Evolutionary conservation across 2,797 vertebrate genomes (phyloP).

Genomic region (Galaxias olidus): DNA sequence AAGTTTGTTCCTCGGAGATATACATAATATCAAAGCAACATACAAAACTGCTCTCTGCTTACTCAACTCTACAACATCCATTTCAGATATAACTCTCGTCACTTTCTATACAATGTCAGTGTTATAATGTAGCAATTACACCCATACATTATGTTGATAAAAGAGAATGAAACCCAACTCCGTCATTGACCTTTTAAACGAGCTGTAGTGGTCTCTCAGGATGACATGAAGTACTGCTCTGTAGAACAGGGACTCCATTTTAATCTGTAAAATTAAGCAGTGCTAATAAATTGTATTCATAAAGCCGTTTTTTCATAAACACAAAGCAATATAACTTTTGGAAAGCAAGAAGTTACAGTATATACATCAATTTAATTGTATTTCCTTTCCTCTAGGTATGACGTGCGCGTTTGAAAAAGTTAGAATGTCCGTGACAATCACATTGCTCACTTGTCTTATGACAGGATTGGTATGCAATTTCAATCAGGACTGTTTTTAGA

Average conservation of each 20-base stretch:
- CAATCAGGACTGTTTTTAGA: constrained; percentile 55
- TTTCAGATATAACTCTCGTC: no score
- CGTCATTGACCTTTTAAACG: constrained; percentile 83
- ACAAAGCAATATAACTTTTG: neutral
- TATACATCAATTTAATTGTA: no score
- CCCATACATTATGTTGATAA: no score
- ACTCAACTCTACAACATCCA: no score
- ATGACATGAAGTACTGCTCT: constrained; percentile 95
- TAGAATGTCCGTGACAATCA: constrained; percentile 46
- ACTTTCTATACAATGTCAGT: no score
- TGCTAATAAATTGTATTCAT: neutral
- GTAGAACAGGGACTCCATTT: constrained; percentile 94
- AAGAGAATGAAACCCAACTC: constrained; percentile 1
- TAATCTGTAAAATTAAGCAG: constrained; percentile 73
- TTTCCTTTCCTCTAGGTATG: neutral
- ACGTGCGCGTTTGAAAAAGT: neutral
- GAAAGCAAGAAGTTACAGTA: no score
- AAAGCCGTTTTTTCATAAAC: neutral
- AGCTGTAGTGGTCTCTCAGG: constrained; percentile 86
- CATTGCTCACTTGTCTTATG: neutral
- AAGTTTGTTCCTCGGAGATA: no score
- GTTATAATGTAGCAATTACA: no score
- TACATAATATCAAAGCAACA: no score
- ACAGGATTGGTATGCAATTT: no score
- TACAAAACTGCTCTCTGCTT: no score